A percentile compares a stretch with the other conserved stretches of the same genome.
phyloP scores from a whole-genome alignment of 1,140 invertebrate genomes.

The Diprion similis region DNA sequence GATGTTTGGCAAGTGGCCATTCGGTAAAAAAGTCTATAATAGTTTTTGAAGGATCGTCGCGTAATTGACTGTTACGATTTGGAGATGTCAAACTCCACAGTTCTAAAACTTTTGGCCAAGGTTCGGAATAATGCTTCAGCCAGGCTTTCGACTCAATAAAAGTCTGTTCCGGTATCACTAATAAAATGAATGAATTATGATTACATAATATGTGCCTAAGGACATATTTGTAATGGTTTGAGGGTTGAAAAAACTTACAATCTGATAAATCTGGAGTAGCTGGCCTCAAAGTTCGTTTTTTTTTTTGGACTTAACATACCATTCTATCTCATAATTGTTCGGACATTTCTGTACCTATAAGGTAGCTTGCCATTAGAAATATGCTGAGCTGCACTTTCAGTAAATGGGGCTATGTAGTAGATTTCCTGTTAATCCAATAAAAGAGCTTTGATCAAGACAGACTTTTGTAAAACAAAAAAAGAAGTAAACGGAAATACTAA shows the following conservation, averaged over 20 bases:
- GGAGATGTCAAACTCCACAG: slow-evolving; percentile 10
- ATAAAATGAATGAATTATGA: no score
- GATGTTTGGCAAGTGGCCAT: slow-evolving; percentile 16
- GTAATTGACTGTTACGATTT: slow-evolving; percentile 12
- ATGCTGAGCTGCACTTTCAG: background rate
- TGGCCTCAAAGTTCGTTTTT: background rate
- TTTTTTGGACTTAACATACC: background rate
- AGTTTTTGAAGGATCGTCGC: background rate
- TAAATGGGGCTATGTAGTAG: background rate
- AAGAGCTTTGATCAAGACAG: background rate
- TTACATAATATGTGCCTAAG: no score
- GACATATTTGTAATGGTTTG: background rate
- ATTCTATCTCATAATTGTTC: background rate
- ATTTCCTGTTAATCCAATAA: background rate
- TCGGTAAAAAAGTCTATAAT: slow-evolving; percentile 7
- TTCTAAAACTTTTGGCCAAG: slow-evolving; percentile 12
- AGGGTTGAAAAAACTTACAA: background rate
- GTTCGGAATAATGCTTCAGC: slow-evolving; percentile 18
- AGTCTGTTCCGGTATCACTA: no score
- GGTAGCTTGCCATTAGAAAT: background rate
- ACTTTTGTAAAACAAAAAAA: background rate
- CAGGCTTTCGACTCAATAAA: no score
- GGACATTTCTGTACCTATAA: background rate
- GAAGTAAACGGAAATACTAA: no score
- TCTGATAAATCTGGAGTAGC: background rate